phyloP scores from a whole-genome alignment of 2,113 vertebrate genomes.

The Natator depressus region DNA sequence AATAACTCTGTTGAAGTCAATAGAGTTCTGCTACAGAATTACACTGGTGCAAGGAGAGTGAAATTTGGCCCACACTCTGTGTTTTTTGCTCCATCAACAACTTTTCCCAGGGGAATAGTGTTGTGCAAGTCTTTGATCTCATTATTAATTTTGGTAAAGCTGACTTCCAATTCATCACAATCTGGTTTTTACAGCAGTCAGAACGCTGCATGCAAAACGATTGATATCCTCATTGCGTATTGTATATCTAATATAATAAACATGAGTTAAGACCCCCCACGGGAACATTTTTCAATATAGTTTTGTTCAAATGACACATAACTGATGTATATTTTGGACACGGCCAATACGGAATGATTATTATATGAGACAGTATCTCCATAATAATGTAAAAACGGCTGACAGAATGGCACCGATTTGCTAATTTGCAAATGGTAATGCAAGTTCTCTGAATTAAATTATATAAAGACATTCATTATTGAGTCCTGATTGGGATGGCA shows the following conservation, averaged over 20 bases:
- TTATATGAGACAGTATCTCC: neutral
- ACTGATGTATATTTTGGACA: neutral
- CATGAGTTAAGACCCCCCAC: neutral
- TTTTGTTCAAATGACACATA: neutral
- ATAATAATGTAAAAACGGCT: neutral
- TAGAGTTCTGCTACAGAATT: neutral
- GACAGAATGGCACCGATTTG: neutral
- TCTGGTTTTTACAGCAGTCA: neutral
- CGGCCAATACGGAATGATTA: neutral
- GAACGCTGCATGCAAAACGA: neutral
- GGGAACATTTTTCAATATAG: neutral
- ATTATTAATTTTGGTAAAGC: neutral
- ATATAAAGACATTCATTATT: neutral
- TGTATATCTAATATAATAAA: neutral
- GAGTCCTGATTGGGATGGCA: neutral
- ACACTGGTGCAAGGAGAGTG: neutral
- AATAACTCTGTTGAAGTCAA: neutral
- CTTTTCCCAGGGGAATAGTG: neutral
- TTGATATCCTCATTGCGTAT: no score
- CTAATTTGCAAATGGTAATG: neutral
- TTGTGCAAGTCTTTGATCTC: neutral
- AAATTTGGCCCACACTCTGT: neutral
- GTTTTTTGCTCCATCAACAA: neutral
- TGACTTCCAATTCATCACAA: neutral
- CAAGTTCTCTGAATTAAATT: neutral